These are phyloP conservation scores for Macaca fascicularis DNA, from an alignment of 2,113 vertebrate genomes.

Conservation along the genomic window T2T-MFA8v1.1 NC_088385.1:99009501-99010000, in stretches of 20 bases:
- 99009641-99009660: background rate
- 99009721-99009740: slow-evolving; percentile 24
- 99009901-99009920: background rate
- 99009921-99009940: background rate
- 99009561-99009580: background rate
- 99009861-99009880: slow-evolving; percentile 15
- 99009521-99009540: slow-evolving; percentile 18
- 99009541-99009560: background rate
- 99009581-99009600: background rate
- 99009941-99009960: background rate
- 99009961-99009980: background rate
- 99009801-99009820: background rate
- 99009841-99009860: background rate
- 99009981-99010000: background rate
- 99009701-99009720: background rate
- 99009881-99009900: slow-evolving; percentile 34
- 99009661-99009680: background rate
- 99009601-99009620: slow-evolving; percentile 1
- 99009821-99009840: background rate
- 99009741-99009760: background rate
- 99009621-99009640: background rate
- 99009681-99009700: background rate
- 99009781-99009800: background rate
- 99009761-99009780: background rate
- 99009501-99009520: slow-evolving; percentile 31